These are phyloP conservation scores for Oscheius sp. DNA, from an alignment of 1,140 invertebrate genomes.

Conservation along the genomic window DNA sequence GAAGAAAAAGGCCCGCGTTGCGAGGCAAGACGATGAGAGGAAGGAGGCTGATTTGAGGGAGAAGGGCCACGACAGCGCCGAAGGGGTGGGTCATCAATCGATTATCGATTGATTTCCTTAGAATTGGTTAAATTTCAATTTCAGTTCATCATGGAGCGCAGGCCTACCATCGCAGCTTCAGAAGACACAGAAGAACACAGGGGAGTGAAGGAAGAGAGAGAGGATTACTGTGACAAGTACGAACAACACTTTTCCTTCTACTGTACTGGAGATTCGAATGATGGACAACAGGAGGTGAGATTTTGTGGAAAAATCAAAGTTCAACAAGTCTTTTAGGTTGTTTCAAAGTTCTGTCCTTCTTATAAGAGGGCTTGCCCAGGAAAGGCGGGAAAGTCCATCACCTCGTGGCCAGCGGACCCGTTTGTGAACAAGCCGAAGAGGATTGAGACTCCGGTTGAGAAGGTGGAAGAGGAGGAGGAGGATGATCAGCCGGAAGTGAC, in stretches of 20 bases:
- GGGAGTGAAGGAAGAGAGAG: constrained; percentile 2
- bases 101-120: too few relatives aligned
- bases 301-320: not conserved
- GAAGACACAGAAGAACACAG: not conserved
- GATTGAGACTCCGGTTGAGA: not conserved
- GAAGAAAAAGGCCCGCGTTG: not conserved
- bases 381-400: not conserved
- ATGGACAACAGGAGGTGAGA: too few relatives aligned
- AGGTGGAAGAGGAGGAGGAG: not conserved
- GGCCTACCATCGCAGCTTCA: not conserved
- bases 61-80: constrained; percentile 2
- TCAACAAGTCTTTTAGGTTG: not conserved
- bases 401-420: constrained; percentile 27
- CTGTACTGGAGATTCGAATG: not conserved
- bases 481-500: not conserved
- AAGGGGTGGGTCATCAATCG: constrained; percentile 1
- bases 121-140: too few relatives aligned
- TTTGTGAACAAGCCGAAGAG: constrained; percentile 8
- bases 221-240: constrained; percentile 28
- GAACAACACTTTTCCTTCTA: constrained; percentile 14
- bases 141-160: constrained; percentile 25
- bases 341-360: not conserved
- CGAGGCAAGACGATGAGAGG: not conserved
- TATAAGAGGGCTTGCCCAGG: not conserved
- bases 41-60: constrained; percentile 21